Evolutionary conservation across 2,888 invertebrate species (phyloP).

Genomic region (Sturmia bella): DNA sequence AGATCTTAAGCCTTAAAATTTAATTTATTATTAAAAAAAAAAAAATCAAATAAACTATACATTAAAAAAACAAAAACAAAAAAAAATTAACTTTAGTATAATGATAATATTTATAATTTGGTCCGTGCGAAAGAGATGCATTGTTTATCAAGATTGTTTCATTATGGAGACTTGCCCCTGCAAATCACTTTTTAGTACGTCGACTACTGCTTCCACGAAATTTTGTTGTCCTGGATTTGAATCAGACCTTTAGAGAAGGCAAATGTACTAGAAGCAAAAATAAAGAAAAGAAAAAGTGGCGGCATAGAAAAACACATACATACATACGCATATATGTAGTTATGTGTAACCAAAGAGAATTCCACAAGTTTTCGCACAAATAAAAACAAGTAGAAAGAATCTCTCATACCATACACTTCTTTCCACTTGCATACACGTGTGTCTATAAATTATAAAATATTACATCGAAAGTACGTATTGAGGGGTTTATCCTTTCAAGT

Average conservation of each 20-base stretch:
- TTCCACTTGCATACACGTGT: not conserved
- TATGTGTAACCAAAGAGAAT: no score
- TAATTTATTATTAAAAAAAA: no score
- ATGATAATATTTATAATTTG: no score
- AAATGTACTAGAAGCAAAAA: not conserved
- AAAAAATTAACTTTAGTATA: no score
- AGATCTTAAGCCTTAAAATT: no score
- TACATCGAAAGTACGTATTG: conserved; percentile 57
- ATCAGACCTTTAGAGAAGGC: conserved; percentile 2
- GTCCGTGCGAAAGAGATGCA: no score
- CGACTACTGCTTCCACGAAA: not conserved
- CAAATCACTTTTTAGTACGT: no score
- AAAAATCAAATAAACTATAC: no score
- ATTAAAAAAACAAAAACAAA: no score
- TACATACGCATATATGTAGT: no score
- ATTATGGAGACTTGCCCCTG: no score
- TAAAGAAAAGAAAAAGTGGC: not conserved
- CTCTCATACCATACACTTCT: not conserved
- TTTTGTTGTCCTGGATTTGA: conserved; percentile 37
- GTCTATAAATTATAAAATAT: conserved; percentile 56
- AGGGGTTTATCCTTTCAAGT: conserved; percentile 79
- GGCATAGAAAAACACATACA: conserved; percentile 22
- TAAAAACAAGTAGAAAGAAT: not conserved
- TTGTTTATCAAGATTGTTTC: no score
- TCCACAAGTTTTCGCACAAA: not conserved